These are phyloP conservation scores for Therioaphis trifolii DNA, from an alignment of 2,888 invertebrate species.

Conservation along the genomic window DNA sequence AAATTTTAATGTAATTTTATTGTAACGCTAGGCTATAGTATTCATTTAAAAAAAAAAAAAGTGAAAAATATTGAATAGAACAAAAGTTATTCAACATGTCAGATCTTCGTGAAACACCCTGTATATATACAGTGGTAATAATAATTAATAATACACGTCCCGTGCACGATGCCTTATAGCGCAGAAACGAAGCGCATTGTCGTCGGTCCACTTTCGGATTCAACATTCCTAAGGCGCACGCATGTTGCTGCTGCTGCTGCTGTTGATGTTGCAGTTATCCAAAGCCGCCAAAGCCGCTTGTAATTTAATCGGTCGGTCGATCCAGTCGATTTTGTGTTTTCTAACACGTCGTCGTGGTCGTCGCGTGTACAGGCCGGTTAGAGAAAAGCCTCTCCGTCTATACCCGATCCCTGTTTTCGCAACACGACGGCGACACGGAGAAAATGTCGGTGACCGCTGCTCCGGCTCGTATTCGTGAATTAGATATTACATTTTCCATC, in stretches of 20 bases:
- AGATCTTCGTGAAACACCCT: no score
- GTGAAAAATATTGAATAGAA: no score
- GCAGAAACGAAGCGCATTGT: not conserved
- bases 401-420: not conserved
- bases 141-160: not conserved
- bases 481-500: no score
- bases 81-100: no score
- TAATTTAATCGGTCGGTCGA: not conserved
- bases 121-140: no score
- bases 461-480: no score
- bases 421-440: not conserved
- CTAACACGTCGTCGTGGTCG: no score
- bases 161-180: not conserved
- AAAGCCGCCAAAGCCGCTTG: not conserved
- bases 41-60: no score
- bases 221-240: constrained; percentile 11
- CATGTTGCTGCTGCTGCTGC: no score
- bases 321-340: constrained; percentile 33
- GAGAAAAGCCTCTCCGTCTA: not conserved
- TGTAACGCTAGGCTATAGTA: no score
- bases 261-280: no score
- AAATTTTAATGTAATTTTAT: no score
- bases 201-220: constrained; percentile 44
- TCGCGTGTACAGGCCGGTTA: not conserved
- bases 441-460: not conserved